Percentiles rank a stretch among this genome's conserved stretches.
phyloP scores from a whole-genome alignment of 2,888 invertebrate species.

The Acleris sparsana region DNA sequence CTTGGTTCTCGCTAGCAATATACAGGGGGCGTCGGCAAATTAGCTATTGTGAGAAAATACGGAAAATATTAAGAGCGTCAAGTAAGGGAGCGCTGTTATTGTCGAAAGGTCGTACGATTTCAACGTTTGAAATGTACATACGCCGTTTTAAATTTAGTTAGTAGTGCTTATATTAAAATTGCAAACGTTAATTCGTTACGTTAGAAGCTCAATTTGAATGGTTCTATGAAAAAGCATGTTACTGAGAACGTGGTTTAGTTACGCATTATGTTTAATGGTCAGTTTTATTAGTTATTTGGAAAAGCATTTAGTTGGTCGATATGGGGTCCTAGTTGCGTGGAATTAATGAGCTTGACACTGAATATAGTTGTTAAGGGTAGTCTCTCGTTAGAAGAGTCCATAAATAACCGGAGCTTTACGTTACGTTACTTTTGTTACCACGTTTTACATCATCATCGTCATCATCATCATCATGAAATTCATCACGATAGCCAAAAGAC shows the following conservation, averaged over 20 bases:
- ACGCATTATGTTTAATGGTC: slow-evolving; percentile 21
- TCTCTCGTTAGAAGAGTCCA: too few relatives aligned
- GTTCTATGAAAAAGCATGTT: background rate
- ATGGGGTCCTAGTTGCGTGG: too few relatives aligned
- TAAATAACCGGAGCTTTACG: too few relatives aligned
- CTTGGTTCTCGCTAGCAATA: slow-evolving; percentile 44
- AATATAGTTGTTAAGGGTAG: too few relatives aligned
- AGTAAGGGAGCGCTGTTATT: background rate
- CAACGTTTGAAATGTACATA: background rate
- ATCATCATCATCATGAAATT: too few relatives aligned
- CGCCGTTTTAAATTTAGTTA: background rate
- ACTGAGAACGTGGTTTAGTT: background rate
- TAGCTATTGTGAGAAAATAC: slow-evolving; percentile 53
- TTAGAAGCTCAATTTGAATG: background rate
- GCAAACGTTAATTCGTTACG: background rate
- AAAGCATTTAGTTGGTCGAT: slow-evolving; percentile 1
- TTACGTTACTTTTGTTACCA: too few relatives aligned
- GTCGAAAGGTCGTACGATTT: slow-evolving; percentile 3
- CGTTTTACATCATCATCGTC: too few relatives aligned
- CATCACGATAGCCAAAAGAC: too few relatives aligned
- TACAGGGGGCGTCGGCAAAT: slow-evolving; percentile 45
- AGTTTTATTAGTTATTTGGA: slow-evolving; percentile 26
- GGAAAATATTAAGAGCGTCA: slow-evolving; percentile 42
- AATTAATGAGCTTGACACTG: too few relatives aligned
- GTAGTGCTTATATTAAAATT: background rate